A percentile compares a stretch with the other conserved stretches of the same genome.
phyloP scores from a whole-genome alignment of 2,888 invertebrate genomes.

The Sphaerophoria rueppellii region DNA sequence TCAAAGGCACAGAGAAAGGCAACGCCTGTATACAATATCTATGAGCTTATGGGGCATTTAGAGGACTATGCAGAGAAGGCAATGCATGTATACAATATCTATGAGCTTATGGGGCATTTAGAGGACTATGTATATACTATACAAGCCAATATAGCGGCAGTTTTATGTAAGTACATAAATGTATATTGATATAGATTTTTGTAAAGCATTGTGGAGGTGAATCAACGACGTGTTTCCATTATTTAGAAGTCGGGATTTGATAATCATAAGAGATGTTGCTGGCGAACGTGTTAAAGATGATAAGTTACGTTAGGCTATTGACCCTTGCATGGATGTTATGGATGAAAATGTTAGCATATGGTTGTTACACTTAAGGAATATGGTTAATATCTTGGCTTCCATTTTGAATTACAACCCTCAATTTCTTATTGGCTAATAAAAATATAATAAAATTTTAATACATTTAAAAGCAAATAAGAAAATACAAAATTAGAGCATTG shows the following conservation, averaged over 20 bases:
- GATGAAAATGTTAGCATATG: too few species aligned
- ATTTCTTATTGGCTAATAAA: too few species aligned
- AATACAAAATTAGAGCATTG: too few species aligned
- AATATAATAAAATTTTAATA: too few species aligned
- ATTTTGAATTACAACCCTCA: too few species aligned
- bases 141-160: constrained; percentile 4
- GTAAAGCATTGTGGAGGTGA: background rate
- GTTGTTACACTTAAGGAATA: too few species aligned
- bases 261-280: background rate
- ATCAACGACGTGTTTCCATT: constrained; percentile 19
- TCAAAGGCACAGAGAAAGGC: constrained; percentile 56
- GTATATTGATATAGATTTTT: background rate
- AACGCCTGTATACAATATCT: background rate
- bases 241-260: constrained; percentile 2
- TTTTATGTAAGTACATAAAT: background rate
- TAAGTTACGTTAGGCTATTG: constrained; percentile 40
- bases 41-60: constrained; percentile 42
- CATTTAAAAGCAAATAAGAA: too few species aligned
- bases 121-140: constrained; percentile 6
- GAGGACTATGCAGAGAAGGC: constrained; percentile 29
- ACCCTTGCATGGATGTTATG: constrained; percentile 18
- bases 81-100: background rate
- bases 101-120: constrained; percentile 42
- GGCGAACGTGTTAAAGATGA: background rate
- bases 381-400: too few species aligned